phyloP scores from a whole-genome alignment of 2,888 invertebrate species.

The Lasius platythorax region DNA sequence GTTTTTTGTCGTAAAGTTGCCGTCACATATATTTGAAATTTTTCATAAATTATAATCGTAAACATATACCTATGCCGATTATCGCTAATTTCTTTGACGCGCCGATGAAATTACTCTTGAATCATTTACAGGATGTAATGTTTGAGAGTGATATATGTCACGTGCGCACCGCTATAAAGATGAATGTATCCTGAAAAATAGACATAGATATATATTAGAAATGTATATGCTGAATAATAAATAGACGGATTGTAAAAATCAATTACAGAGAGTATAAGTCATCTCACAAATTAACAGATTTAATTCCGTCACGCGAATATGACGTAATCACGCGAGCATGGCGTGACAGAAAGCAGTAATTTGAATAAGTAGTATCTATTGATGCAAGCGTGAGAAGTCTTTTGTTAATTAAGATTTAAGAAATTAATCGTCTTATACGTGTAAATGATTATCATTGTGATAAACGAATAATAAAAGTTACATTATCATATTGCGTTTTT shows the following conservation, averaged over 20 bases:
- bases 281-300: not conserved
- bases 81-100: not conserved
- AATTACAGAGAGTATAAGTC: not conserved
- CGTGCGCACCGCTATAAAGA: too few relatives aligned
- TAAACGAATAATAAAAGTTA: not conserved
- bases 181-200: too few relatives aligned
- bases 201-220: not conserved
- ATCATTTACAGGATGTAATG: not conserved
- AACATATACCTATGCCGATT: too few relatives aligned
- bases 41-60: too few relatives aligned
- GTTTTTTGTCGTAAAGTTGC: too few relatives aligned
- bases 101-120: constrained; percentile 40
- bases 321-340: not conserved
- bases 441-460: not conserved
- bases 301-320: constrained; percentile 28
- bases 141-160: not conserved
- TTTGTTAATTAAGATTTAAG: constrained; percentile 22
- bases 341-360: constrained; percentile 17
- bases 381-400: not conserved
- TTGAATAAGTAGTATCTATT: not conserved
- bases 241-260: not conserved
- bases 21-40: too few relatives aligned
- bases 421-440: not conserved
- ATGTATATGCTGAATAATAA: not conserved
- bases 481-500: not conserved